Percentiles rank a stretch among this genome's conserved stretches.
Conservation (phyloP, 64 coral and sea anemone species). For the Porites lutea region DNA sequence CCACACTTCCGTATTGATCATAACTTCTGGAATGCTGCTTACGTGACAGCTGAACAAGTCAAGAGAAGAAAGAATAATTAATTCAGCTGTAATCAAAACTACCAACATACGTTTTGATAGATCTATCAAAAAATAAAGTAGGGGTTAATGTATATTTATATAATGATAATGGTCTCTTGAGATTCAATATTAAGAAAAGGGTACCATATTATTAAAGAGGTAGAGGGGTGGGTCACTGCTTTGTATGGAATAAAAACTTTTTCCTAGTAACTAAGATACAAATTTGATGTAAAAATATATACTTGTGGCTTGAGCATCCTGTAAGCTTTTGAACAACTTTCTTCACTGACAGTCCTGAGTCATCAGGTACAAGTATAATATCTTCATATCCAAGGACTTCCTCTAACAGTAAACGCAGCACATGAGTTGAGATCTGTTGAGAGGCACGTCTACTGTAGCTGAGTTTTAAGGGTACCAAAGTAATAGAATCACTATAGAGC, state of each 20-base stretch:
- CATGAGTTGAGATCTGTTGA: constrained; percentile 84
- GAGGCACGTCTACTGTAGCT: constrained; percentile 46
- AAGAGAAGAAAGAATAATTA: background rate
- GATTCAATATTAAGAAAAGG: too few relatives aligned
- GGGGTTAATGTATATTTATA: too few relatives aligned
- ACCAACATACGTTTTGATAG: too few relatives aligned
- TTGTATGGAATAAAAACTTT: background rate
- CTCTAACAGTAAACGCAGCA: constrained; percentile 72
- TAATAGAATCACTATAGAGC: constrained; percentile 22
- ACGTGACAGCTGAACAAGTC: background rate
- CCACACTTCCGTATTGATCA: constrained; percentile 92
- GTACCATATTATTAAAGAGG: too few relatives aligned
- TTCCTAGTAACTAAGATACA: background rate
- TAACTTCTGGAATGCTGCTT: constrained; percentile 48
- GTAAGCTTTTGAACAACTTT: constrained; percentile 51
- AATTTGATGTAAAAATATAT: background rate
- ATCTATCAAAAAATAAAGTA: too few relatives aligned
- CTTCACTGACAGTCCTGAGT: constrained; percentile 25
- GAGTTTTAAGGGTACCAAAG: constrained; percentile 32
- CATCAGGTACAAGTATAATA: constrained; percentile 64
- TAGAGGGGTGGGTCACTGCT: too few relatives aligned
- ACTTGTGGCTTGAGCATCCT: constrained; percentile 32
- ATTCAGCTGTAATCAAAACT: background rate
- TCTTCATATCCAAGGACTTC: constrained; percentile 86
- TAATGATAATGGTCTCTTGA: too few relatives aligned